Base-by-base conservation (phyloP, 1,140 invertebrate genomes). In the Lasioglossum albipes region DNA sequence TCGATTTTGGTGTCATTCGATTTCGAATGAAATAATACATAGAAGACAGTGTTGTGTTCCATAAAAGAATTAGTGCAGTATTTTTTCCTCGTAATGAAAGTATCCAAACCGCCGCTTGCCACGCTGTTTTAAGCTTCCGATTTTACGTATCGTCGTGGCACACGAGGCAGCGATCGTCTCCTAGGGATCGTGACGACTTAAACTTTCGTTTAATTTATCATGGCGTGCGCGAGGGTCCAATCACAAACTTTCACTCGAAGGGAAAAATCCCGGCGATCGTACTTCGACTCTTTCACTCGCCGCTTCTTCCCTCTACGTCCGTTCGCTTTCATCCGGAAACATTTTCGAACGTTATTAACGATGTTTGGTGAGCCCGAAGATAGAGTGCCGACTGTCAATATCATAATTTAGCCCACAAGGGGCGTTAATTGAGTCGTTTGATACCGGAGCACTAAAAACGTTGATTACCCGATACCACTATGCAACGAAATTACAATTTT, bases 241-340 rank as follows among this genome's bases (percentile, higher is more conserved):
- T 89, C 85, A 82, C 49, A 77, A 79, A 90, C 88, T 91, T 91
- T 90, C 89, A 89, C 89, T 75, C 79, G 49, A 86, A 90, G 81
- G 84, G 85, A 87, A 85, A 79, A 84, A 80, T 66, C 75, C 57
- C 75, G 27, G 45, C 27, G 85, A 68, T 81, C 80, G 72, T 75
- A 61, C 68, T 49, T 65, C 31, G 68, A 22, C 77, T 66, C 67
- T 61, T 45, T 75, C 61, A 45, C 73, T 70, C 59, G 57, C 41
- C 6, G 36, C 52, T 57, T 42, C 68, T 59, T 70, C 68, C n/a
- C 73, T 16, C 18, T 42, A 12, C 62, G 42, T 27, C 54, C 41
- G 9, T 59, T 31, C 45, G 70, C 77, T 74, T 79, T 74, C 77
- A 74, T 79, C 71, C 71, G 77, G 77, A 72, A 79, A 74, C 22